Conservation (phyloP, 2,797 vertebrate species). For the Chelon labrosus region DNA sequence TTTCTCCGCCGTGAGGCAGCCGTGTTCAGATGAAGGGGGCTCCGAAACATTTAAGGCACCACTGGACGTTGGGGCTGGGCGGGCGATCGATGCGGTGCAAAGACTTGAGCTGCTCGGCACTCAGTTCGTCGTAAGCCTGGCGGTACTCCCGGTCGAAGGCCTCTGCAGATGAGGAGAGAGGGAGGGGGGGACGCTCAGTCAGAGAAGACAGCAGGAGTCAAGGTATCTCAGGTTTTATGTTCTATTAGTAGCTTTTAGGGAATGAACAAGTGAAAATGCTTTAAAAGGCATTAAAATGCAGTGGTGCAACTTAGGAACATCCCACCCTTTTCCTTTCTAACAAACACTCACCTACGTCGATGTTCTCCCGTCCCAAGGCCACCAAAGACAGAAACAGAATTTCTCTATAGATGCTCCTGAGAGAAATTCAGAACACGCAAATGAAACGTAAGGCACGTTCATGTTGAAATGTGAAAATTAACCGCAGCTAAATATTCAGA, state of each 20-base stretch:
- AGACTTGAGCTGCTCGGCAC: slow-evolving; percentile 88
- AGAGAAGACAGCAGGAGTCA: not conserved
- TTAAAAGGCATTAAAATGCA: not conserved
- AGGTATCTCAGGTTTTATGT: no score
- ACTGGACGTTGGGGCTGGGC: slow-evolving; percentile 88
- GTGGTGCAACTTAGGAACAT: not conserved
- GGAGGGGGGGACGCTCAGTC: not conserved
- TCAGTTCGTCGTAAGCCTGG: slow-evolving; percentile 87
- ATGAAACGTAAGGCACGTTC: not conserved
- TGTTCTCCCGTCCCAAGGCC: slow-evolving; percentile 95
- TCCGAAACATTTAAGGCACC: slow-evolving; percentile 94
- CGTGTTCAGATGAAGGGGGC: slow-evolving; percentile 88
- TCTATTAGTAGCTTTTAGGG: not conserved
- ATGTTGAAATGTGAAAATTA: not conserved
- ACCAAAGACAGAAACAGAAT: slow-evolving; percentile 94
- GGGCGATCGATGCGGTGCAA: slow-evolving; percentile 90
- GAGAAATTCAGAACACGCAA: slow-evolving; percentile 14
- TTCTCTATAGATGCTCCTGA: slow-evolving; percentile 95
- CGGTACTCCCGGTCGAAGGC: slow-evolving; percentile 96
- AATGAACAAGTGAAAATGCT: not conserved
- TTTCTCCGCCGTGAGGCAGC: not conserved
- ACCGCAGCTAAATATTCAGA: not conserved
- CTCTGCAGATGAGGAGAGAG: slow-evolving; percentile 83
- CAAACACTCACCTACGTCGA: slow-evolving; percentile 92
- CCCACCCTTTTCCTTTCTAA: not conserved